Evolutionary conservation across 1,140 invertebrate genomes (phyloP).

Genomic region (Heliconius melpomene): DNA sequence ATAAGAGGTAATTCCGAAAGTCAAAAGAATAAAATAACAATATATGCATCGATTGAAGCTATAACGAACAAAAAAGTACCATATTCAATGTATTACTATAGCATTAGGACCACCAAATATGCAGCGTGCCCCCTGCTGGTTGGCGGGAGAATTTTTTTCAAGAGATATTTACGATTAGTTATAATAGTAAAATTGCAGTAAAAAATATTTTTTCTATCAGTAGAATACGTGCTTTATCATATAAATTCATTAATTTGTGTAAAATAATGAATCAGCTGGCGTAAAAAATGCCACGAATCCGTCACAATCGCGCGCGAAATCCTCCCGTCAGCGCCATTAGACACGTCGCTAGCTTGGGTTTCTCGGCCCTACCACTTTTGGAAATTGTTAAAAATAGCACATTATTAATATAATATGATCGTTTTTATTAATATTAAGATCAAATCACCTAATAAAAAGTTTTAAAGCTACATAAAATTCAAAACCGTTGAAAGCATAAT

Average conservation of each 20-base stretch:
- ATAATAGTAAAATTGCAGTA: slow-evolving; percentile 36
- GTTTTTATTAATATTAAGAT: slow-evolving; percentile 37
- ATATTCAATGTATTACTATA: slow-evolving; percentile 46
- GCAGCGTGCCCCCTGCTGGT: slow-evolving; percentile 76
- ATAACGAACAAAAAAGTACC: slow-evolving; percentile 37
- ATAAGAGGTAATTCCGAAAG: slow-evolving; percentile 51
- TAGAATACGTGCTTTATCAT: slow-evolving; percentile 50
- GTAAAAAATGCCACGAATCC: slow-evolving; percentile 79
- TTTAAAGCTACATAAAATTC: slow-evolving; percentile 45
- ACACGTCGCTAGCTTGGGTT: slow-evolving; percentile 80
- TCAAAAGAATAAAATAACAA: slow-evolving; percentile 38
- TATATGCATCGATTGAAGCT: slow-evolving; percentile 32
- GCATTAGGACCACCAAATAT: slow-evolving; percentile 45
- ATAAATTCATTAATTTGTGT: slow-evolving; percentile 47
- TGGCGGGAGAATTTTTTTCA: slow-evolving; percentile 75
- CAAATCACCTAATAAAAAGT: slow-evolving; percentile 45
- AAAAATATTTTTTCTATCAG: slow-evolving; percentile 41
- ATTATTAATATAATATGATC: slow-evolving; percentile 49
- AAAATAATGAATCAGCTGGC: slow-evolving; percentile 66
- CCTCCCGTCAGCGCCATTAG: slow-evolving; percentile 79
- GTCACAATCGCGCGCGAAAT: slow-evolving; percentile 81
- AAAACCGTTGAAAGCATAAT: slow-evolving; percentile 61
- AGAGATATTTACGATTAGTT: slow-evolving; percentile 48
- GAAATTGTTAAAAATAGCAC: slow-evolving; percentile 79
- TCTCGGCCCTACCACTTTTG: slow-evolving; percentile 73